Conservation (phyloP, 2,113 vertebrate species). For the Percopsis transmontana region DNA sequence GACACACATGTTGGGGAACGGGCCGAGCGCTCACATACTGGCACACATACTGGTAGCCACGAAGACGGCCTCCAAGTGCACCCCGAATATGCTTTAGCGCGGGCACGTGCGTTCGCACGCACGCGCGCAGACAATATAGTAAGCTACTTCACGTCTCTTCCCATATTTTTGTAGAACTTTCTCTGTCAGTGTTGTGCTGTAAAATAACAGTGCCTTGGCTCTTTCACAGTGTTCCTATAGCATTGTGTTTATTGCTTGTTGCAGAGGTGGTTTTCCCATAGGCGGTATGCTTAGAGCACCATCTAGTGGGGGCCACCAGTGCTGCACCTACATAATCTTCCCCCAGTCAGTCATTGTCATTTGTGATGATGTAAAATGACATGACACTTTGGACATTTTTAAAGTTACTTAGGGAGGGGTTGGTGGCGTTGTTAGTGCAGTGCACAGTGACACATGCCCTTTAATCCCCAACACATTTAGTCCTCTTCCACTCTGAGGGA, state of each 20-base stretch:
- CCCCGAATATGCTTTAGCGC: slow-evolving; percentile 41
- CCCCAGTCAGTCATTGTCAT: no score
- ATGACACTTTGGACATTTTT: no score
- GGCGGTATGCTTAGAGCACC: no score
- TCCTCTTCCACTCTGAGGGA: slow-evolving; percentile 54
- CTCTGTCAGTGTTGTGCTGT: slow-evolving; percentile 34
- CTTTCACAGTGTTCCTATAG: slow-evolving; percentile 32
- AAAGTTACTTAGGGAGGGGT: no score
- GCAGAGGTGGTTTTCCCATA: slow-evolving; percentile 21
- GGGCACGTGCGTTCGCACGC: slow-evolving; percentile 9
- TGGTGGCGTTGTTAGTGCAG: slow-evolving; percentile 1
- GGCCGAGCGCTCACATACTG: slow-evolving; percentile 55
- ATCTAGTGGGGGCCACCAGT: no score
- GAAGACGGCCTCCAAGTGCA: slow-evolving; percentile 59
- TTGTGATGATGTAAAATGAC: no score
- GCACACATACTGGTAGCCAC: slow-evolving; percentile 58
- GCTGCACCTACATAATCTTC: no score
- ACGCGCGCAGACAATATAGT: slow-evolving; percentile 10
- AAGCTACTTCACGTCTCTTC: slow-evolving; percentile 23
- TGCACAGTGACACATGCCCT: slow-evolving; percentile 47
- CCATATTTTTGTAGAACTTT: slow-evolving; percentile 16
- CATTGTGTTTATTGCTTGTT: slow-evolving; percentile 65
- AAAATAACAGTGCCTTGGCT: slow-evolving; percentile 41
- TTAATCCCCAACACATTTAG: slow-evolving; percentile 53
- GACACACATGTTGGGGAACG: slow-evolving; percentile 76